Evolutionary conservation across 2,113 vertebrate genomes (phyloP).

Genomic region (Sturnira hondurensis): DNA sequence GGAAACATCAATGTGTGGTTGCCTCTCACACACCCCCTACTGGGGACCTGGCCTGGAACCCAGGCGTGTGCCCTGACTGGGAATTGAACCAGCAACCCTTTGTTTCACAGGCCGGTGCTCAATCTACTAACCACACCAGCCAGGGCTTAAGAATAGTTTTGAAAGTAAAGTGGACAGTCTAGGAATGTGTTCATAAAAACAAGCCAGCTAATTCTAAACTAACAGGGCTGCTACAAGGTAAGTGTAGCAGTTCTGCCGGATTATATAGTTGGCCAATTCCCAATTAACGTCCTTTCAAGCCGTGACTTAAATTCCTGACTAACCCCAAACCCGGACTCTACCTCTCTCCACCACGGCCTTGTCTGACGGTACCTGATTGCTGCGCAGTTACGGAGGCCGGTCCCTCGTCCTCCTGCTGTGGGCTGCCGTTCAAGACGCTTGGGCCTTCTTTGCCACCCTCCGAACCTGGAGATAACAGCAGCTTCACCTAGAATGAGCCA

Average conservation of each 20-base stretch:
- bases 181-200: neutral
- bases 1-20: no score
- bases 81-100: no score
- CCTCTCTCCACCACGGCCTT: neutral
- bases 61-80: no score
- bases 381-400: conserved; percentile 72
- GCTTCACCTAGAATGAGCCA: conserved; percentile 77
- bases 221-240: neutral
- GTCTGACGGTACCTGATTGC: conserved; percentile 78
- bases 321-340: neutral
- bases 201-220: neutral
- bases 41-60: no score
- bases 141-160: no score
- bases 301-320: neutral
- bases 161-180: neutral
- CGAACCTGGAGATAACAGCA: conserved; percentile 85
- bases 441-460: conserved; percentile 81
- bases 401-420: conserved; percentile 76
- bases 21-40: no score
- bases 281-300: neutral
- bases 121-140: no score
- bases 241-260: neutral
- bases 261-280: neutral
- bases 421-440: conserved; percentile 75
- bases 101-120: no score